phyloP scores from a whole-genome alignment of 2,888 invertebrate species.

The Drosophila birchii region DNA sequence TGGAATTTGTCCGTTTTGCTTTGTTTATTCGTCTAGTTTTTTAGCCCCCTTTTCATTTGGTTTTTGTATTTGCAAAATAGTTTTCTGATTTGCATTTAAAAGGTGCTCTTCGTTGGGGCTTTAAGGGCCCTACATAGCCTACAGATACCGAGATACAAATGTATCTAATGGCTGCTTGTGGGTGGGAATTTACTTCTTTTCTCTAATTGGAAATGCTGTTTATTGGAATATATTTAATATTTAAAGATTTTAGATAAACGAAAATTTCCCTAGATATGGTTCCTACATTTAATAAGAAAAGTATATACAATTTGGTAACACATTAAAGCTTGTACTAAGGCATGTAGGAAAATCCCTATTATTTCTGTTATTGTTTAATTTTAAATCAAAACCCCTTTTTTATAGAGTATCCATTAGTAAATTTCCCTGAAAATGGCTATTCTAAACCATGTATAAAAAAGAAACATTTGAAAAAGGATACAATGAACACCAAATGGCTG shows the following conservation, averaged over 20 bases:
- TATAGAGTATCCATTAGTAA: constrained; percentile 2
- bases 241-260: background rate
- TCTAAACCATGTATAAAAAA: constrained; percentile 27
- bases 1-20: constrained; percentile 65
- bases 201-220: constrained; percentile 1
- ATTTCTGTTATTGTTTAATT: background rate
- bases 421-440: constrained; percentile 12
- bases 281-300: background rate
- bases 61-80: constrained; percentile 56
- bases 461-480: constrained; percentile 35
- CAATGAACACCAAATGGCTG: constrained; percentile 8
- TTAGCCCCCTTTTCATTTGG: constrained; percentile 15
- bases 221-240: background rate
- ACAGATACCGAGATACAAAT: constrained; percentile 11
- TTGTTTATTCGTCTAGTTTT: constrained; percentile 42
- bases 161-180: constrained; percentile 1
- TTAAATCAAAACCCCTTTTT: background rate
- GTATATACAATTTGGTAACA: too few species aligned
- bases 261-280: too few species aligned
- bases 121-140: constrained; percentile 16
- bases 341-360: background rate
- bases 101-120: constrained; percentile 59
- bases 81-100: constrained; percentile 76
- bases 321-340: background rate
- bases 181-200: background rate